Evolutionary conservation across 2,888 invertebrate species (phyloP).

Genomic region (Meandrusa payeni): DNA sequence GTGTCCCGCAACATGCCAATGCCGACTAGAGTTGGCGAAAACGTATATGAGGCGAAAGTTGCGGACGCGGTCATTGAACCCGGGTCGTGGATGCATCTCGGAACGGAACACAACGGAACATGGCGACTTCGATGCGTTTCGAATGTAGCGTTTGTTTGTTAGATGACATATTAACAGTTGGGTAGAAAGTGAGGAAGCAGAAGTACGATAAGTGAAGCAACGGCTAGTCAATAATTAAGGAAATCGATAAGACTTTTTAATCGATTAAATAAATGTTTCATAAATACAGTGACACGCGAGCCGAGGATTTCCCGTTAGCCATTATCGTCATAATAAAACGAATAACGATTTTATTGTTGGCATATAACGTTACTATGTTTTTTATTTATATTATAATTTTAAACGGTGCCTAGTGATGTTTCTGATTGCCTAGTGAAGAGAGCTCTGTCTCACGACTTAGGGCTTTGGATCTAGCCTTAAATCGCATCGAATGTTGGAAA

Average conservation of each 20-base stretch:
- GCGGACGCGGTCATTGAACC: conserved; percentile 53
- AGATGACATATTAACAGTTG: conserved; percentile 28
- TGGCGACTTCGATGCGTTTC: conserved; percentile 46
- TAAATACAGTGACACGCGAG: background rate
- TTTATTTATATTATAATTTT: too few species aligned
- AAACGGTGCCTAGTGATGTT: too few species aligned
- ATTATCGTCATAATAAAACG: too few species aligned
- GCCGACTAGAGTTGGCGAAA: conserved; percentile 22
- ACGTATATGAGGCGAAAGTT: conserved; percentile 57
- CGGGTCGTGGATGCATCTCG: conserved; percentile 52
- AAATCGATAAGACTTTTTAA: conserved; percentile 4
- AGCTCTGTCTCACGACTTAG: too few species aligned
- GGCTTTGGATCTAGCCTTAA: too few species aligned
- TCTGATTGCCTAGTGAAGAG: too few species aligned
- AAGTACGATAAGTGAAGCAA: background rate
- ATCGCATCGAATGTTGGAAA: too few species aligned
- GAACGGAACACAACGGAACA: conserved; percentile 32
- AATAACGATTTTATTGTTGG: too few species aligned
- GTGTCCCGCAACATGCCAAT: conserved; percentile 9
- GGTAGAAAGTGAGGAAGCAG: conserved; percentile 29
- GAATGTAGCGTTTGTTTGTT: conserved; percentile 43
- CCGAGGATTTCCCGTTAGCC: background rate
- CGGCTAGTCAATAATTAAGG: background rate
- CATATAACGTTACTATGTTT: too few species aligned
- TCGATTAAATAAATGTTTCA: background rate